Evolutionary conservation across 2,797 vertebrate species (phyloP), one percentile per base, ranked within the genome.

Genomic region (Antennarius maculatus): DNA sequence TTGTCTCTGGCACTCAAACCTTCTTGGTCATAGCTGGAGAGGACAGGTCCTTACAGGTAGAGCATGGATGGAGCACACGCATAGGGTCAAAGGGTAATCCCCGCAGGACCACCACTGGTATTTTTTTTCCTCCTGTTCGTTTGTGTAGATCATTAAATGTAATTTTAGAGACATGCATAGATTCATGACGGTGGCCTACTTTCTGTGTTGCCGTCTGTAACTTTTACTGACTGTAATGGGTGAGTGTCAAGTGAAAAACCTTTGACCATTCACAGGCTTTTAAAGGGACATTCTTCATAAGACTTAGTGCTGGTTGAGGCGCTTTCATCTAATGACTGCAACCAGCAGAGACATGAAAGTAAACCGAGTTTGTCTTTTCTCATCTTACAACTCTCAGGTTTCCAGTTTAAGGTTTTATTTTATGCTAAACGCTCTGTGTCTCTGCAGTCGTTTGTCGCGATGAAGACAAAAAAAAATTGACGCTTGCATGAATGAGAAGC

Each of bases 11-110:
- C 60, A 46, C 74, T 85, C 71, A 27, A 48, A 77, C 61, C 70
- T 77, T 31, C 46, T 23, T 43, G 77, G 86, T 90, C 88, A 90
- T 60, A 83, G 84, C 51, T 79, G 68, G 71, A 73, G 76, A 66
- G 55, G 27, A 69, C 91, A 76, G 69, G 93, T 72, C 79, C 46
- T 1, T 48, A 86, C 90, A 88, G 81, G 90, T 82, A 86, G 28
- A 28, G 41, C 54, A 49, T 55, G 83, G 81, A 86, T 58, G 41
- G 31, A 85, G 81, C 86, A 83, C 81, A 86, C 73, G 76, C 72
- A 74, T 66, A 71, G 62, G 89, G 91, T 90, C 86, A 91, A 57
- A 79, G 84, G 83, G 61, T 82, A 82, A 66, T 28, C 57, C 81
- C 74, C 39, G 3, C 8, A 77, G 80, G 78, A 66, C 77, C 62